phyloP scores from a whole-genome alignment of 2,113 vertebrate species.

The Parus major region DNA sequence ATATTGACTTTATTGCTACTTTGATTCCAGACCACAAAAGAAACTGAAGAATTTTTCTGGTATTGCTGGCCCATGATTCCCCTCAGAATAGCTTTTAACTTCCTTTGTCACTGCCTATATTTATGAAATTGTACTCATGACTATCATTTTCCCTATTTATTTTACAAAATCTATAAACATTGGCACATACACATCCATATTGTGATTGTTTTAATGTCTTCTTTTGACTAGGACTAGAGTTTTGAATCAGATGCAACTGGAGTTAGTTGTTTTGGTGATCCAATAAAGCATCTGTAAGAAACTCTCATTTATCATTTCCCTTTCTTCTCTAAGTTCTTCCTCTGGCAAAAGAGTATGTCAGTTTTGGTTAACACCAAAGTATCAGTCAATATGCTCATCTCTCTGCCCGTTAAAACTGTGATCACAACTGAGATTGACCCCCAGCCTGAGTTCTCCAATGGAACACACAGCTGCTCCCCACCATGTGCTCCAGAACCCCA shows the following conservation, averaged over 20 bases:
- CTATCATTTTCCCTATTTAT: background rate
- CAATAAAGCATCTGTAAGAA: background rate
- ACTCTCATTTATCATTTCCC: background rate
- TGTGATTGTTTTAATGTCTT: background rate
- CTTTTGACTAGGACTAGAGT: background rate
- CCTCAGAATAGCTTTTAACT: background rate
- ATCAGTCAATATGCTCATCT: background rate
- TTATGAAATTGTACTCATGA: background rate
- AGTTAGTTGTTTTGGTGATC: background rate
- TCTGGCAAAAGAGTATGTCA: background rate
- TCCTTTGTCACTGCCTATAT: background rate
- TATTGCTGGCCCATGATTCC: background rate
- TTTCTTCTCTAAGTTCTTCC: background rate
- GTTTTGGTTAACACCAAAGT: background rate
- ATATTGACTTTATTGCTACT: background rate
- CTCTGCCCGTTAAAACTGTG: background rate
- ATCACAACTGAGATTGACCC: background rate
- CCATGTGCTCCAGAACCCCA: accelerated
- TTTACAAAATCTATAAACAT: background rate
- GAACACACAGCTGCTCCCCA: background rate
- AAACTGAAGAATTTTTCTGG: background rate
- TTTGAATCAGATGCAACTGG: background rate
- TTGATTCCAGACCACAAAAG: background rate
- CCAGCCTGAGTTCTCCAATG: background rate
- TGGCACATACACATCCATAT: background rate